Evolutionary conservation across 2,113 vertebrate genomes (phyloP).

Genomic region (Cyprinus carpio): DNA sequence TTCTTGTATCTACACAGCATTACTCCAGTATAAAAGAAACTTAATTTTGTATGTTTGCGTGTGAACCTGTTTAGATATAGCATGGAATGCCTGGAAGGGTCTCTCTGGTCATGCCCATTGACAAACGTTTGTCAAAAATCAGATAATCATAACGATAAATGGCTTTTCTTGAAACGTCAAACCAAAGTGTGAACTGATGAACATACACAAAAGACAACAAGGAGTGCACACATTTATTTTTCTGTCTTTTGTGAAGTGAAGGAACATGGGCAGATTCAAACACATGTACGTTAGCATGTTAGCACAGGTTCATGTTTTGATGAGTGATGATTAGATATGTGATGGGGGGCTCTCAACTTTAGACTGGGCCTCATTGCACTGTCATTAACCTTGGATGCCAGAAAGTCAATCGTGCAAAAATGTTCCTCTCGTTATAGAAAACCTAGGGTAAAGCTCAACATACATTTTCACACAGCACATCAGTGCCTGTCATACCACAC

Average conservation of each 20-base stretch:
- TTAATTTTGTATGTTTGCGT: neutral
- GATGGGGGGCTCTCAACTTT: slow-evolving; percentile 1
- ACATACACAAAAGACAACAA: neutral
- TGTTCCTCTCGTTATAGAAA: slow-evolving; percentile 1
- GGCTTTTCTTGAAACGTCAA: slow-evolving; percentile 15
- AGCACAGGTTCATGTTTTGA: slow-evolving; percentile 34
- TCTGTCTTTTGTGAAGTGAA: neutral
- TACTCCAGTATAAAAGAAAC: neutral
- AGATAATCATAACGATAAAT: slow-evolving; percentile 19
- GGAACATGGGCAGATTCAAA: neutral
- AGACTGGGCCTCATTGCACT: slow-evolving; percentile 18
- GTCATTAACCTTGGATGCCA: slow-evolving; percentile 48
- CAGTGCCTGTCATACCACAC: slow-evolving; percentile 7
- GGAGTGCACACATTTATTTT: slow-evolving; percentile 1
- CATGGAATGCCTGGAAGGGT: neutral
- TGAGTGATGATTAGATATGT: slow-evolving; percentile 52
- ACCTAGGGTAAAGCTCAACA: neutral
- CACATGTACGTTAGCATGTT: slow-evolving; percentile 10
- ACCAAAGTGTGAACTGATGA: neutral
- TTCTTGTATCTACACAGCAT: neutral
- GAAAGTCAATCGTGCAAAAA: slow-evolving; percentile 37
- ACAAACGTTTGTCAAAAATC: slow-evolving; percentile 18
- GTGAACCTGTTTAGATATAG: neutral
- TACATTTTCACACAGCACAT: slow-evolving; percentile 20
- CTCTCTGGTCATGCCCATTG: neutral